Evolutionary conservation across 1,140 invertebrate species (phyloP).

Genomic region (Ceratosolen fusciceps): DNA sequence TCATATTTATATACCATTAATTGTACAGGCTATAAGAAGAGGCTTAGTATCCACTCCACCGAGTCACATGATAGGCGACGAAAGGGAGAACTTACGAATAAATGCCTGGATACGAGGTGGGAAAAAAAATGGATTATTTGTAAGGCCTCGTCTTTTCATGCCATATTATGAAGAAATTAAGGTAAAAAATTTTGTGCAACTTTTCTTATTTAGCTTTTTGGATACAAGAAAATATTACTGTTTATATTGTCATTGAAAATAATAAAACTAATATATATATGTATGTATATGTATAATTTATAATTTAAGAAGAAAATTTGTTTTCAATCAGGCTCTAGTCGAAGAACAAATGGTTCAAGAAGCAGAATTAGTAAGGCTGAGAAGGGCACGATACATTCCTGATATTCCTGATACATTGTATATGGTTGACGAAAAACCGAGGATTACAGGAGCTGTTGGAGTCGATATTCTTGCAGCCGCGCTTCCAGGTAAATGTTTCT

Average conservation of each 20-base stretch:
- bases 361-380: constrained; percentile 81
- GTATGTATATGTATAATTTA: too few species aligned
- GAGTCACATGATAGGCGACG: constrained; percentile 87
- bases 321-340: constrained; percentile 77
- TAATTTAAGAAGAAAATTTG: constrained; percentile 16
- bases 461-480: constrained; percentile 75
- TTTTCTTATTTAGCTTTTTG: constrained; percentile 23
- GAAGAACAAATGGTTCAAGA: constrained; percentile 88
- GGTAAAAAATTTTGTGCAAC: constrained; percentile 68
- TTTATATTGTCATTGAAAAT: not conserved
- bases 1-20: not conserved
- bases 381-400: constrained; percentile 78
- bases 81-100: constrained; percentile 78
- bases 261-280: not conserved
- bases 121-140: constrained; percentile 85
- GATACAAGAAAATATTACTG: too few species aligned
- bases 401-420: constrained; percentile 95
- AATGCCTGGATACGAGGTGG: constrained; percentile 89
- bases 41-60: constrained; percentile 89
- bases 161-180: constrained; percentile 96
- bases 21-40: constrained; percentile 79
- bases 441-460: constrained; percentile 76
- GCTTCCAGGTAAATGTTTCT: constrained; percentile 70
- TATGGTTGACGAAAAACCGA: constrained; percentile 85
- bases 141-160: constrained; percentile 90